Base-by-base conservation (phyloP, 92 coral and sea anemone species). In the Desmophyllum pertusum region DNA sequence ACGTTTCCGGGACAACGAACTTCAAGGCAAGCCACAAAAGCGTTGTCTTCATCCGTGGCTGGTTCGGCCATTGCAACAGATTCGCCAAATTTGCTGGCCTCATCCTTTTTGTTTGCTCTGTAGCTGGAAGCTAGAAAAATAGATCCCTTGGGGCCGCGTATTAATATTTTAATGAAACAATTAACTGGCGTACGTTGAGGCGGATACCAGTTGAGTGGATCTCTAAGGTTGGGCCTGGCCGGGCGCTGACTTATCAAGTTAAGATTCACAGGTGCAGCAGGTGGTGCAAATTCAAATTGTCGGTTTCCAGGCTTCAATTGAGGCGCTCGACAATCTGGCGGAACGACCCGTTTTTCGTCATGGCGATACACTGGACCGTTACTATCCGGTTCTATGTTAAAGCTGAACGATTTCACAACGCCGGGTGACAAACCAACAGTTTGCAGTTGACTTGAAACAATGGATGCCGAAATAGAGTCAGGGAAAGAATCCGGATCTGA, bases 1-100 rank as follows among this genome's bases (percentile, higher is more conserved):
- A 59, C 65, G 10, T 59, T 59, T 38, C 70, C 53, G 10, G 81
- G 81, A 27, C 81, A 77, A 19, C 81, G 36, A n/a, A 77, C 10
- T 38, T 77, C 53, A 6, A 40, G 70, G 35, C 81, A 77, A n/a
- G 25, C 51, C 0, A 59, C 81, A 18, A 27, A 76, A 10, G 18
- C 27, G 40, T 73, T 71, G n/a, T 14, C 68, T 41, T 0, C 39
- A 55, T 14, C 35, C 31, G 72, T 7, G 25, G 35, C 62, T 27
- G 10, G 39, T n/a, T 55, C 35, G n/a, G 81, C 81, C 51, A 37
- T 9, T 19, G 68, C 67, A 23, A n/a, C 81, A 2, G 81, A 76
- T 17, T 55, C 69, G 30, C 81, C 81, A 55, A 52, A 76, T 36
- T 55, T 53, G 81, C 23, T 27, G 0, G 65, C 65, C 30, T 13